These are phyloP conservation scores for Smutsia temminckii DNA, from an alignment of 2,797 vertebrate species.

Conservation along the genomic window DNA sequence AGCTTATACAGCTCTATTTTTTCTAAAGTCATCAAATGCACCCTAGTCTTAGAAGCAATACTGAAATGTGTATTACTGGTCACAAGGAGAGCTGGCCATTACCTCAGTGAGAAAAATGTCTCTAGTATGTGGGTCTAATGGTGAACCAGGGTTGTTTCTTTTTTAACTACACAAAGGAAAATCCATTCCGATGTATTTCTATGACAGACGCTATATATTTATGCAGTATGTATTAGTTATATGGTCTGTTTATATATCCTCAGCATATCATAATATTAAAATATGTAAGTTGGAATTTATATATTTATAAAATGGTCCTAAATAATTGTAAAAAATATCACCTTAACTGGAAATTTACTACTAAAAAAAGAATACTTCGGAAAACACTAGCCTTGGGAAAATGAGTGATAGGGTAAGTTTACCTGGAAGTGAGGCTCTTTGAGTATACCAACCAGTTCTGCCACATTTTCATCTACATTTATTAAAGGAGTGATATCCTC, in stretches of 20 bases:
- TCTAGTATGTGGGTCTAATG: background rate
- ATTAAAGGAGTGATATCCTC: conserved; percentile 91
- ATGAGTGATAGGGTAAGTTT: background rate
- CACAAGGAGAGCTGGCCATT: background rate
- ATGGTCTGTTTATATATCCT: background rate
- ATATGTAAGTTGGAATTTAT: background rate
- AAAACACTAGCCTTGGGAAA: background rate
- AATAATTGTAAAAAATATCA: background rate
- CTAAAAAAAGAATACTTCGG: background rate
- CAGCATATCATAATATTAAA: background rate
- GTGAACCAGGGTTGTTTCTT: background rate
- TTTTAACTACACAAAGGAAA: conserved; percentile 12
- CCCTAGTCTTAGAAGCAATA: background rate
- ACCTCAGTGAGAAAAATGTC: background rate
- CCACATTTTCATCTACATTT: conserved; percentile 89
- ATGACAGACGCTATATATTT: background rate
- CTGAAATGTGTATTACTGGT: background rate
- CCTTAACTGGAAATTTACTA: background rate
- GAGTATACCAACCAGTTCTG: conserved; percentile 93
- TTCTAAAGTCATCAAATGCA: background rate
- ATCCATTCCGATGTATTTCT: background rate
- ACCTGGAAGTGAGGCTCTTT: conserved; percentile 98
- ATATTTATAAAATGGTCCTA: background rate
- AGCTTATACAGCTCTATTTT: background rate
- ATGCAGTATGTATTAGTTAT: background rate